Percentiles rank a stretch among this genome's conserved stretches.
These are phyloP conservation scores for Trachelus troglodyta DNA, from an alignment of 2,888 invertebrate genomes.

Conservation along the genomic window DNA sequence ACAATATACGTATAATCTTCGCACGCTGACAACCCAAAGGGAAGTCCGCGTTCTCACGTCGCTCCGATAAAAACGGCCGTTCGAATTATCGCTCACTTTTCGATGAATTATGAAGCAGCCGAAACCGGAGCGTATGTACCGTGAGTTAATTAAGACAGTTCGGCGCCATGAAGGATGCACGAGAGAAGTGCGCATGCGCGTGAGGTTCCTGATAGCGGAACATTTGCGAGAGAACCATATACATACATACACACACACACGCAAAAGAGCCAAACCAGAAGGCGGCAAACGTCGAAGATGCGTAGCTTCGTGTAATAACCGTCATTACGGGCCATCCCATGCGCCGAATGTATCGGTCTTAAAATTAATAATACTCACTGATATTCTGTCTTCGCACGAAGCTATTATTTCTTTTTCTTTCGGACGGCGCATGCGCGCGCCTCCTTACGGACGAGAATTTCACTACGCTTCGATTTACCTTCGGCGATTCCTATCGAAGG, in stretches of 20 bases:
- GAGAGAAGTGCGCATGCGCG: not conserved
- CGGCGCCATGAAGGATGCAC: conserved; percentile 5
- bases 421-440: not conserved
- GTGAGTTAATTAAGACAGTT: conserved; percentile 18
- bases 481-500: not conserved
- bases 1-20: not conserved
- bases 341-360: conserved; percentile 25
- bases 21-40: not conserved
- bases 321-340: conserved; percentile 40
- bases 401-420: not conserved
- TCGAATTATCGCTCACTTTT: conserved; percentile 20
- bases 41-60: conserved; percentile 13
- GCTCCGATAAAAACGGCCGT: conserved; percentile 14
- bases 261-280: not conserved
- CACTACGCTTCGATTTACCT: not conserved
- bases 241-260: not conserved
- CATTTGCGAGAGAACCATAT: not conserved
- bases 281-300: conserved; percentile 3
- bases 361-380: conserved; percentile 39
- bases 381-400: conserved; percentile 5
- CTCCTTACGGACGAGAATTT: not conserved
- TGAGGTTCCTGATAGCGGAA: conserved; percentile 1
- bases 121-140: conserved; percentile 1
- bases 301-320: conserved; percentile 31
- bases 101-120: conserved; percentile 12